Conservation (phyloP, 2,888 invertebrate species). For the Drosophila nigricruria region DNA sequence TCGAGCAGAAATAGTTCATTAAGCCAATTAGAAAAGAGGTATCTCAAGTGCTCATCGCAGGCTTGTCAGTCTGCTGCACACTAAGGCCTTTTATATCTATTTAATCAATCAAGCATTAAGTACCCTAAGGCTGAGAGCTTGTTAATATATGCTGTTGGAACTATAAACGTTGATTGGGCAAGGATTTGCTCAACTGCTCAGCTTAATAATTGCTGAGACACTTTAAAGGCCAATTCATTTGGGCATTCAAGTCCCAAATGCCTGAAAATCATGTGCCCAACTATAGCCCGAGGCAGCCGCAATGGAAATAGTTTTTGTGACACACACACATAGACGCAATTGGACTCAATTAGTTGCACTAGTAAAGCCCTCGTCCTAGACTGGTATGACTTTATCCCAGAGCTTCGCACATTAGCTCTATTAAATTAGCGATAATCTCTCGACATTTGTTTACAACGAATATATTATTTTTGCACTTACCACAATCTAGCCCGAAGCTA, state of each 20-base stretch:
- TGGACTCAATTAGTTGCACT: constrained; percentile 18
- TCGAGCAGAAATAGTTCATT: neutral
- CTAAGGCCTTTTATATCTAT: neutral
- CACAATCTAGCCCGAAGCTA: constrained; percentile 6
- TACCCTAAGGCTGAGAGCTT: neutral
- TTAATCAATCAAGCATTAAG: constrained; percentile 8
- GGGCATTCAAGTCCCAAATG: neutral
- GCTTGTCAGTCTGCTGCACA: neutral
- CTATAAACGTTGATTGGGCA: neutral
- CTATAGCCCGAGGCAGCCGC: neutral
- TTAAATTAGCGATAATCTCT: constrained; percentile 60
- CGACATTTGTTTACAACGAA: constrained; percentile 65
- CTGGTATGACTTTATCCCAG: neutral
- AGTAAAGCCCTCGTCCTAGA: neutral
- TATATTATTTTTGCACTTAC: constrained; percentile 70
- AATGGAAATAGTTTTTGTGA: neutral
- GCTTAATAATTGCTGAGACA: neutral
- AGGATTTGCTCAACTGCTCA: neutral
- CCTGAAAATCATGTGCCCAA: neutral
- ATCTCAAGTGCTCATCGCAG: neutral
- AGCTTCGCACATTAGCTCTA: constrained; percentile 16
- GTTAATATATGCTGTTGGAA: neutral
- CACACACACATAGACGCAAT: neutral
- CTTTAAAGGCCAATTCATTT: neutral
- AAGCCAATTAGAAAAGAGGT: constrained; percentile 7